Percentiles rank a stretch among this genome's conserved stretches.
phyloP scores from a whole-genome alignment of 2,797 vertebrate species.

The Falco concolor region DNA sequence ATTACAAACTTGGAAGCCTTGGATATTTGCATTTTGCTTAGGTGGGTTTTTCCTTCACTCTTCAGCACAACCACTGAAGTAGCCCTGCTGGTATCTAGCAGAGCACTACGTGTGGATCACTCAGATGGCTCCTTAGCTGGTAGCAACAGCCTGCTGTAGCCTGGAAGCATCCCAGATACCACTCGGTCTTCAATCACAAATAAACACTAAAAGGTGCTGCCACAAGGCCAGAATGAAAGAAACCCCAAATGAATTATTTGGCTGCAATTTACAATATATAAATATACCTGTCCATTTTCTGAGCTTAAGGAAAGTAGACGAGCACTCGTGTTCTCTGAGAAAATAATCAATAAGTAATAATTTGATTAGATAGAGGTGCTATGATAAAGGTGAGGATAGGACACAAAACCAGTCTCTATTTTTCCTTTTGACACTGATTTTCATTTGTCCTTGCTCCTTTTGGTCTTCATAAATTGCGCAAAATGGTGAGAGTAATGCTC shows the following conservation, averaged over 20 bases:
- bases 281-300: background rate
- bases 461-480: background rate
- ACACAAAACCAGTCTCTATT: background rate
- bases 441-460: background rate
- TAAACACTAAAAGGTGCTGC: background rate
- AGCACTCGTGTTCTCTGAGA: background rate
- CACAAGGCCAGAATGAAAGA: background rate
- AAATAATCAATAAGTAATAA: background rate
- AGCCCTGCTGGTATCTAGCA: background rate
- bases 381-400: background rate
- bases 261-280: background rate
- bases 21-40: background rate
- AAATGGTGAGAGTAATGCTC: background rate
- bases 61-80: background rate
- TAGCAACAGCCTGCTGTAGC: background rate
- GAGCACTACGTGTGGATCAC: background rate
- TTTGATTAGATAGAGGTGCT: background rate
- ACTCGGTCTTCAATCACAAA: background rate
- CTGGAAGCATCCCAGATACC: background rate
- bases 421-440: background rate
- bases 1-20: background rate
- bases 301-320: background rate
- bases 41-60: background rate
- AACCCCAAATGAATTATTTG: background rate
- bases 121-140: background rate